Evolutionary conservation across 1,140 invertebrate genomes (phyloP), one percentile per base, ranked within the genome.

Genomic region (Adoxophyes honmai): DNA sequence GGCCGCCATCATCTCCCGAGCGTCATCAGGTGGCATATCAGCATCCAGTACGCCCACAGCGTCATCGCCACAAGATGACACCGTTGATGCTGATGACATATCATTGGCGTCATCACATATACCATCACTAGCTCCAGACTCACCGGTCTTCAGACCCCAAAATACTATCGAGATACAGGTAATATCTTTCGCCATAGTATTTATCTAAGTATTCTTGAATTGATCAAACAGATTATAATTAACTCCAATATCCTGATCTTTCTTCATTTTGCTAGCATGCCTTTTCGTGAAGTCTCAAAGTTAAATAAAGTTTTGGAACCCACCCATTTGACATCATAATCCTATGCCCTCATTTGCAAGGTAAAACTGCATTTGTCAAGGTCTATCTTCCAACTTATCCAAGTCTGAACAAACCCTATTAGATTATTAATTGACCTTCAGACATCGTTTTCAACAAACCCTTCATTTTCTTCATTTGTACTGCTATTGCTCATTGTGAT

Each of bases 1-100:
- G 38, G 89, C 90, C 10, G 89, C 89, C 4, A 88, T 90, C 7
- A 80, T 81, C 13, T 91, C 90, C 35, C 67, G 90, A 38, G 88
- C 90, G 0, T 89, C 91, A 8, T 92, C 92, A 1, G 84, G 90
- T 34, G 90, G 89, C 35, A 79, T 91, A 1, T 92, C 92, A 6
- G 90, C 91, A 15, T 92, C 92, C 2, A 93, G 91, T 14, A 93
- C 92, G 11, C 92, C 92, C 4, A 92, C 91, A 10, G 91, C 91
- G 14, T 93, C 92, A n/a, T 93, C 92, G 67, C 93, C 93, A 1
- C 93, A 92, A 72, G 92, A 93, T 66, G 93, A 94, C 60, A 90
- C 91, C 0, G 89, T 82, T 4, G 92, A 91, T n/a, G 91, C 90
- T 54, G 92, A 93, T 72, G 92, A 93, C 56, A 90, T 91, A 14